Evolutionary conservation across 2,888 invertebrate genomes (phyloP).

Genomic region (Barypeithes pellucidus): DNA sequence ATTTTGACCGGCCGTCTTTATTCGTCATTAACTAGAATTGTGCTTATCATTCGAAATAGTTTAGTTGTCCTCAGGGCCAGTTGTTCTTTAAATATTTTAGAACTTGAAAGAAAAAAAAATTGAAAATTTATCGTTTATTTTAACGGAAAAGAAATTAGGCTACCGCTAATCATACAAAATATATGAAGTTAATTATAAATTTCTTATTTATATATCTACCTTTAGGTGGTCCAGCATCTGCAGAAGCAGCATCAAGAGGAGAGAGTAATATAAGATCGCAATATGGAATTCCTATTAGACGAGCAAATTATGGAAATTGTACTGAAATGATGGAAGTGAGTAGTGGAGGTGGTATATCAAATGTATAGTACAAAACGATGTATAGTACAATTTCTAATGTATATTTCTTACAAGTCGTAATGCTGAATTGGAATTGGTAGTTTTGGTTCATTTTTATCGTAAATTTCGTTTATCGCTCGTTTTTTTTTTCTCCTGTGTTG

Average conservation of each 20-base stretch:
- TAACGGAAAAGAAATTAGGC: too few relatives aligned
- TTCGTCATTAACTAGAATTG: too few relatives aligned
- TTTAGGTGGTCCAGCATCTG: constrained; percentile 22
- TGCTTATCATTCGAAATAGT: too few relatives aligned
- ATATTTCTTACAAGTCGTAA: constrained; percentile 45
- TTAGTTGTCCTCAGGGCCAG: too few relatives aligned
- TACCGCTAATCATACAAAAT: too few relatives aligned
- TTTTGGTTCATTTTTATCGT: constrained; percentile 30
- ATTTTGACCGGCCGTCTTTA: too few relatives aligned
- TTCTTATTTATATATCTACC: not conserved
- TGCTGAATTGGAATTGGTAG: constrained; percentile 45
- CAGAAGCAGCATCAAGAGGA: constrained; percentile 22
- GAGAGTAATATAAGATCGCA: constrained; percentile 31
- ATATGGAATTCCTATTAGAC: constrained; percentile 45
- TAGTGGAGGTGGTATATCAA: constrained; percentile 55
- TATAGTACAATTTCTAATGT: constrained; percentile 53
- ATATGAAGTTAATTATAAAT: too few relatives aligned
- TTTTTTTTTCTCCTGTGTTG: not conserved
- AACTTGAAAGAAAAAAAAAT: too few relatives aligned
- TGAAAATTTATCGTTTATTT: too few relatives aligned
- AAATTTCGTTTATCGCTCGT: not conserved
- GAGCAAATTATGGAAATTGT: constrained; percentile 34
- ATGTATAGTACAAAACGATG: constrained; percentile 52
- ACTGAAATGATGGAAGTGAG: constrained; percentile 68
- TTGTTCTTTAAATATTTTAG: too few relatives aligned